Base-by-base conservation (phyloP, 2,113 vertebrate genomes). In the Urocolius indicus region DNA sequence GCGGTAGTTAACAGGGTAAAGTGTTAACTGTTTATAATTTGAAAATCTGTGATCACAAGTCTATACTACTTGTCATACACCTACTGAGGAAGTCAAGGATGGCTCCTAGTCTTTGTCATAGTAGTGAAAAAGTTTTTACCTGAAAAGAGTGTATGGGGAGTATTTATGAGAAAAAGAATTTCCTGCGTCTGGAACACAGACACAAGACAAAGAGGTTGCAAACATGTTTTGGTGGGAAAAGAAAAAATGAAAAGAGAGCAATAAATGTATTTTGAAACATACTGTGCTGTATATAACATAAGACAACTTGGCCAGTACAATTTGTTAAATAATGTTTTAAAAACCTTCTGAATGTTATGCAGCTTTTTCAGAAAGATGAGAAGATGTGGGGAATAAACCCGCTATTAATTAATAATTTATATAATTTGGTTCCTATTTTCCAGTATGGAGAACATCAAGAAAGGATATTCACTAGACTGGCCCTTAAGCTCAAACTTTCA, bases 1-100 rank as follows among this genome's bases (percentile, higher is more conserved):
- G n/a, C 34, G 75, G 41, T 66, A 71, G 49, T 91, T 78, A 89
- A 48, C 59, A 90, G 43, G 75, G 13, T 54, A 93, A 97, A 97
- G 84, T 74, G 91, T 87, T 94, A 91, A 59, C 68, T 41, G 1
- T 11, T 95, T 94, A 88, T 77, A 91, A 76, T 89, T 90, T 96
- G 67, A 88, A 92, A 85, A 76, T 46, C 20, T 61, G 7, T 52
- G 8, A 32, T n/a, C 6, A 36, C 9, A n/a, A n/a, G 6, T 27
- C 34, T 58, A 13, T 19, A 26, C 4, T 76, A 11, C 61, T 92
- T 69, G 27, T 4, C 43, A 63, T 62, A 46, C 11, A 69, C 16
- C 13, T 29, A 49, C 29, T 55, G 26, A 8, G 48, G 69, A 77
- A 52, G 73, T 81, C 74, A 91, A 82, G 57, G 67, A 82, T 46